Evolutionary conservation across 2,888 invertebrate species (phyloP).

Genomic region (Dasysyrphus albostriatus): DNA sequence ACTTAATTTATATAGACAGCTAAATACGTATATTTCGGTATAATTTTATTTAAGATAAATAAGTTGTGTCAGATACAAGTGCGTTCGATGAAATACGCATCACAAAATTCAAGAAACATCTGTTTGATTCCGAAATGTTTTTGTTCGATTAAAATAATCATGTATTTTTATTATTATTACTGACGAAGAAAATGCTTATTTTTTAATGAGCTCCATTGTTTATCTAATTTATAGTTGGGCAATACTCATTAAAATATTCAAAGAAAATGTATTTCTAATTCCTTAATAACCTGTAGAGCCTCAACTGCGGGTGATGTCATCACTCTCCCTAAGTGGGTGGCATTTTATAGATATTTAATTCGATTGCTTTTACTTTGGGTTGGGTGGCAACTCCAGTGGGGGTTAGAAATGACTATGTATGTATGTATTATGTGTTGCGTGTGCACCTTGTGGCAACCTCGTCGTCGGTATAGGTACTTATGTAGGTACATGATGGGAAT

Average conservation of each 20-base stretch:
- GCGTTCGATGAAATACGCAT: not conserved
- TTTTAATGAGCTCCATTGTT: constrained; percentile 5
- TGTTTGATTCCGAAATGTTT: constrained; percentile 1
- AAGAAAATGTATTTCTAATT: constrained; percentile 13
- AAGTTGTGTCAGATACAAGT: constrained; percentile 1
- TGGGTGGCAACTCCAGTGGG: not conserved
- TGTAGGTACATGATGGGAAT: constrained; percentile 29
- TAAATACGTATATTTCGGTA: not conserved
- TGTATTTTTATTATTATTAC: not conserved
- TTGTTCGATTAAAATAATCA: constrained; percentile 25
- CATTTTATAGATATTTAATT: constrained; percentile 44
- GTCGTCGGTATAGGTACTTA: not conserved
- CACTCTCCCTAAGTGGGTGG: constrained; percentile 26
- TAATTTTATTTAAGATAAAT: not conserved
- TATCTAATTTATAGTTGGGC: not conserved
- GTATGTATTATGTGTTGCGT: not conserved
- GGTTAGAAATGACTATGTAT: not conserved
- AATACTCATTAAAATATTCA: constrained; percentile 39
- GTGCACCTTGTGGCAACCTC: not conserved
- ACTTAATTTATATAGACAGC: constrained; percentile 7
- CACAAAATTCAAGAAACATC: constrained; percentile 5
- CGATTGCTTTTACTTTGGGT: constrained; percentile 28
- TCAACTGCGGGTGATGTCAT: constrained; percentile 1
- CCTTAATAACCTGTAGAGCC: constrained; percentile 32
- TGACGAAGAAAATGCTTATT: constrained; percentile 1